Evolutionary conservation across 2,113 vertebrate genomes (phyloP), one percentile per base, ranked within the genome.

Genomic region (Orthonyx spaldingii): DNA sequence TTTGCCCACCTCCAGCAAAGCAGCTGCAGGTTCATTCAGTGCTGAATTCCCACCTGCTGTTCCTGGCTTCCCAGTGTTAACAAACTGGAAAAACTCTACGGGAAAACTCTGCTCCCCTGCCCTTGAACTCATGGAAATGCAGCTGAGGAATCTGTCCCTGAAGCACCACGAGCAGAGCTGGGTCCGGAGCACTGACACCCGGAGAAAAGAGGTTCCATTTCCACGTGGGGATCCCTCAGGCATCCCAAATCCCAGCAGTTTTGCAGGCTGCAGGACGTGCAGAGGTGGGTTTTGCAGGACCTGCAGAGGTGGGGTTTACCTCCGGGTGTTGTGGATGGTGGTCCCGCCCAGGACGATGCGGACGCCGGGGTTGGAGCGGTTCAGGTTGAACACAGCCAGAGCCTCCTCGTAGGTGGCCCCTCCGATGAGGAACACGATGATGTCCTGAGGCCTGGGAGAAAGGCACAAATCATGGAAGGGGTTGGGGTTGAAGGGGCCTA

Each of bases 321-420:
- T 99, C 94, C 97, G 98, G 0, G 99, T 99, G 97, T 99, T 99
- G 97, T 99, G 99, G 68, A 99, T 98, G 3, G 96, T 98, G 86
- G 98, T 99, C 9, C 99, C 99, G 0, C 99, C 99, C 33, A 99
- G 98, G 7, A 99, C 98, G 6, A 99, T 97, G 15, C 99, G 98
- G 44, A 99, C 99, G 1, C 99, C 99, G 0, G 99, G 98, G 37
- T 98, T 98, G 94, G 93, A 98, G 26, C 99, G 98, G 97, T 99
- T 99, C 85, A 99, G 98, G 96, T 98, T 99, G 88, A 99, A 99
- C 33, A 99, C 99, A 0, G 98, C 88, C 71, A 99, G 98, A 1
- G 99, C 99, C 96, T 99, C 99, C 89, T 99, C 99, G 4, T 99
- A 99, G 0, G 98, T 99, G 23, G 99, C 98, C 22, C 99, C 99